phyloP scores from a whole-genome alignment of 2,113 vertebrate genomes.

The Cochlearius cochlearius region DNA sequence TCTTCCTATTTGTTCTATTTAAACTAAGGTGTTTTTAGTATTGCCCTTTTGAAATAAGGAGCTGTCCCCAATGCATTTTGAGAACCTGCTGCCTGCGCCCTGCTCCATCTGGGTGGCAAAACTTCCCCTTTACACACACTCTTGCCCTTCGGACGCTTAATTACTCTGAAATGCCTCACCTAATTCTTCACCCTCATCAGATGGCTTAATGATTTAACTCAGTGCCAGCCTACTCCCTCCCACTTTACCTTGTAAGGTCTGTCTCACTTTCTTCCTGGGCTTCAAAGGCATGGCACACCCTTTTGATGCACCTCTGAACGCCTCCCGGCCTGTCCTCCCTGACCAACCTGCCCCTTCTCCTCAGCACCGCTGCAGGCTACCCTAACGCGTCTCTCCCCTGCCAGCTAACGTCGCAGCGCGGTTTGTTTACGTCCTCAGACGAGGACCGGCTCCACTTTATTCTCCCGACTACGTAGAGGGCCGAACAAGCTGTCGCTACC shows the following conservation, averaged over 20 bases:
- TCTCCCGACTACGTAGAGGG: no score
- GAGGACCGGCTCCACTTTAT: accelerated
- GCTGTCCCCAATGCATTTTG: background rate
- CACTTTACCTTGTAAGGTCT: background rate
- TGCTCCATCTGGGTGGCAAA: background rate
- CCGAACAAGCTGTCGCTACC: accelerated
- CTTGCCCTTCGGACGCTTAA: background rate
- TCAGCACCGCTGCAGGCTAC: accelerated
- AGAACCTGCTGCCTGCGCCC: background rate
- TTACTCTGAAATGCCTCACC: accelerated
- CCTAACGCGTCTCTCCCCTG: accelerated
- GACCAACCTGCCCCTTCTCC: background rate
- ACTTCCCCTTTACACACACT: accelerated
- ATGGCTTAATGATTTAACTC: background rate
- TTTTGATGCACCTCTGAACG: background rate
- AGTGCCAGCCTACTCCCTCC: background rate
- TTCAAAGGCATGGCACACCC: background rate
- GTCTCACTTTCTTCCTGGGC: background rate
- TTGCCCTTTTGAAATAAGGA: background rate
- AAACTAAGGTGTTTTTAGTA: background rate
- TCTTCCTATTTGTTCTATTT: background rate
- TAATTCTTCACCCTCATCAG: no score
- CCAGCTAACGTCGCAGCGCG: accelerated
- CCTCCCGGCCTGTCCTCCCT: background rate
- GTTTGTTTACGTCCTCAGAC: accelerated